A percentile compares a stretch with the other conserved stretches of the same genome.
Evolutionary conservation across 2,113 vertebrate species (phyloP).

Genomic region (Myiozetetes cayanensis): DNA sequence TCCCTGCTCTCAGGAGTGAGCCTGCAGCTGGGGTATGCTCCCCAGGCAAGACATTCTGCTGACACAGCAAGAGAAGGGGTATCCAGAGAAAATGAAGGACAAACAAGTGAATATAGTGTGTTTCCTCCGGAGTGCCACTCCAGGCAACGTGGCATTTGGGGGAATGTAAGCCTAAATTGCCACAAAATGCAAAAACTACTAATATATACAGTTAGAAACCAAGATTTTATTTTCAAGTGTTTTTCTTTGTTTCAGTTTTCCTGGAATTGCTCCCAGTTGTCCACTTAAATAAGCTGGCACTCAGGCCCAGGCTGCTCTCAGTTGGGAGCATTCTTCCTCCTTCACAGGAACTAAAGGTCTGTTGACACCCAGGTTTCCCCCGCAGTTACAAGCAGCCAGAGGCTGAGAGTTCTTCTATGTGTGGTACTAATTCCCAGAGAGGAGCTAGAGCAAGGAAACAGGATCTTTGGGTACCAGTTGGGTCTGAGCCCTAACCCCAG

Average conservation of each 20-base stretch:
- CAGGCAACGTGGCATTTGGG: not conserved
- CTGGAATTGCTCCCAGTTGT: not conserved
- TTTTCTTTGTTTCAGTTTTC: not conserved
- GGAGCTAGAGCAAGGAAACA: rapidly evolving
- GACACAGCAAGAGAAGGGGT: rapidly evolving
- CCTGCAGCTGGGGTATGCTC: not conserved
- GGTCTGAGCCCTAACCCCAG: not conserved
- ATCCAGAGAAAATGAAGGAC: not conserved
- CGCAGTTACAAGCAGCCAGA: not conserved
- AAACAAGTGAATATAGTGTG: not conserved
- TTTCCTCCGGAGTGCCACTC: not conserved
- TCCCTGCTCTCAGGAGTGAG: not conserved
- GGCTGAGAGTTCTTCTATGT: rapidly evolving
- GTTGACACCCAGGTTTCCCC: rapidly evolving
- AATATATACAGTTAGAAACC: not conserved
- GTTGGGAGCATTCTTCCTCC: not conserved
- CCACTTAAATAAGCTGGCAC: rapidly evolving
- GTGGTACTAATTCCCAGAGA: not conserved
- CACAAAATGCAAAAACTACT: not conserved
- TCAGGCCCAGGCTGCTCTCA: rapidly evolving
- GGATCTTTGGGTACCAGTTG: not conserved
- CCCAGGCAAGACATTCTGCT: not conserved
- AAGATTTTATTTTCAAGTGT: not conserved
- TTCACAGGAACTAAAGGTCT: not conserved
- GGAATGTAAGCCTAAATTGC: not conserved